Percentiles rank a stretch among this genome's conserved stretches.
These are phyloP conservation scores for Acipenser ruthenus DNA, from an alignment of 2,797 vertebrate species.

Conservation along the genomic window DNA sequence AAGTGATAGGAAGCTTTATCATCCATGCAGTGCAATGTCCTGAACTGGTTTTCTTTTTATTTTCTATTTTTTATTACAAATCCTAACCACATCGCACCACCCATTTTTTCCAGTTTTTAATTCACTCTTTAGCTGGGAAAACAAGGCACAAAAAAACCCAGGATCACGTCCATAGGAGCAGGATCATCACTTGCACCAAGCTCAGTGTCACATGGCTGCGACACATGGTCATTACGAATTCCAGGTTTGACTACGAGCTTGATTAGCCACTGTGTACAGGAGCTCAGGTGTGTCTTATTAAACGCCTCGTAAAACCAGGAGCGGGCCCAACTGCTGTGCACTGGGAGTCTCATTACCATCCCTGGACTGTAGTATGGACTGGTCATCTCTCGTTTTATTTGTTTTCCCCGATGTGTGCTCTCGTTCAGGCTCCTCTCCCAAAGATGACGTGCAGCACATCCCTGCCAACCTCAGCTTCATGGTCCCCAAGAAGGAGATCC, in stretches of 20 bases:
- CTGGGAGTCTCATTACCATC: neutral
- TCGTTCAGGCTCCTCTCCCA: slow-evolving; percentile 55
- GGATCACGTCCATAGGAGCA: too few species aligned
- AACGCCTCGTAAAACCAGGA: too few species aligned
- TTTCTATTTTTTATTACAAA: neutral
- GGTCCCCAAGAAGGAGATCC: slow-evolving; percentile 90
- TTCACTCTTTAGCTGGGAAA: too few species aligned
- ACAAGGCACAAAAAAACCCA: too few species aligned
- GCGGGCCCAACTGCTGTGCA: neutral
- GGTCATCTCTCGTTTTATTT: neutral
- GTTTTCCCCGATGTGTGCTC: neutral
- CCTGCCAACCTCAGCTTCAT: slow-evolving; percentile 57
- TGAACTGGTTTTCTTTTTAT: neutral
- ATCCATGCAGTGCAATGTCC: neutral
- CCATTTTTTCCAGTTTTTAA: too few species aligned
- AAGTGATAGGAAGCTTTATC: neutral
- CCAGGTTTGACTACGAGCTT: too few species aligned
- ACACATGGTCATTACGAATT: too few species aligned
- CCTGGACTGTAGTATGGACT: neutral
- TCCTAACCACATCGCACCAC: too few species aligned
- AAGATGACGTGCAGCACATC: slow-evolving; percentile 53
- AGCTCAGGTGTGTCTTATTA: too few species aligned
- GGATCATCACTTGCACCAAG: too few species aligned
- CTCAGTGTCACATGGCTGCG: too few species aligned
- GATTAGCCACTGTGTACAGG: too few species aligned